Evolutionary conservation across 2,888 invertebrate genomes (phyloP), one percentile per base, ranked within the genome.

Genomic region (Eupithecia vulgata): DNA sequence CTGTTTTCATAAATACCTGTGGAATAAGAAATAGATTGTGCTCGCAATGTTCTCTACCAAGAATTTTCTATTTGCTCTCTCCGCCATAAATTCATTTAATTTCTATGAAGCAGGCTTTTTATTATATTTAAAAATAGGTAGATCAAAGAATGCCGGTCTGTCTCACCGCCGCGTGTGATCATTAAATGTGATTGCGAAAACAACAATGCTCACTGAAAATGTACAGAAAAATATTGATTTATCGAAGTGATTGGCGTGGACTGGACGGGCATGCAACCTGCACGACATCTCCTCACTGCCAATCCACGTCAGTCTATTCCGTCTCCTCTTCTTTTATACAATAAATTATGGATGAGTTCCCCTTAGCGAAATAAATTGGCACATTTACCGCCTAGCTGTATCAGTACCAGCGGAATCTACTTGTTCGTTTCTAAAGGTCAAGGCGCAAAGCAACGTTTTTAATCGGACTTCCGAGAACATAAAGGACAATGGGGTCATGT

Each of bases 331-430:
- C 71, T 71, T 65, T 75, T 57, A 72, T 70, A 72, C 69, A 57
- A 73, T 75, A 73, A 72, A 75, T 75, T 62, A 75, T 75, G 72
- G 62, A 75, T 72, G 70, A 73, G 68, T 61, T 75, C 70, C 61
- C 72, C 57, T 75, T 75, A 72, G 74, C 67, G 35, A 72, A 72
- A 59, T 72, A 72, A 52, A 65, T 65, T 65, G 65, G 65, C 65
- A 65, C 37, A 37, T 65, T 64, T 65, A 25, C 40, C 7, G 61
- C 61, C 30, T 61, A 61, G 61, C 34, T 61, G 61, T 59, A 61
- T 34, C 61, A 34, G 3, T 59, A 59, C 30, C 59, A 59, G 61
- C 13, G 15, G 61, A 30, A 61, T 61, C 21, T 65, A 65, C 67
- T 71, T 70, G 71, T 71, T 71, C 40, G 66, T 69, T 70, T 48